Evolutionary conservation across 2,888 invertebrate genomes (phyloP).

Genomic region (Brassicogethes aeneus): DNA sequence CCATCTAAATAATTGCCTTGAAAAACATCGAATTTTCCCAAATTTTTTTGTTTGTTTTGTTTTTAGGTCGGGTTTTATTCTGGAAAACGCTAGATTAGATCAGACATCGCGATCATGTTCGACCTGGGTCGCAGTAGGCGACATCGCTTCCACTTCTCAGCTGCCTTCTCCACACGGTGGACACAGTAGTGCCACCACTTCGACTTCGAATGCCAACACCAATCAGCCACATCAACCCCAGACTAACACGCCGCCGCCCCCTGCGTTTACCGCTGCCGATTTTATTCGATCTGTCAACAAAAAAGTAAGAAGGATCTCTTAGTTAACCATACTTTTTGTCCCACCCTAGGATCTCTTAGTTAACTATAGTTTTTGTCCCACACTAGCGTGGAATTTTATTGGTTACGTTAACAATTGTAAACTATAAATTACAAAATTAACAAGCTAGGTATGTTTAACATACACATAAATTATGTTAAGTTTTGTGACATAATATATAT

Average conservation of each 20-base stretch:
- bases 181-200: constrained; percentile 28
- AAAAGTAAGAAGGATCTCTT: constrained; percentile 59
- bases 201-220: neutral
- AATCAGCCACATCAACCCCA: neutral
- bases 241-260: constrained; percentile 40
- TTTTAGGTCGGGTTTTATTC: constrained; percentile 37
- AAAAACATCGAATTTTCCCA: too few relatives aligned
- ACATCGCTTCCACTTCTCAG: constrained; percentile 65
- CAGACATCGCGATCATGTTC: constrained; percentile 63
- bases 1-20: too few relatives aligned
- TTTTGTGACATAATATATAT: too few relatives aligned
- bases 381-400: too few relatives aligned
- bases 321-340: too few relatives aligned
- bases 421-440: too few relatives aligned
- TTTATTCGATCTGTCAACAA: constrained; percentile 71
- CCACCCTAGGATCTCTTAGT: too few relatives aligned
- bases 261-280: constrained; percentile 55
- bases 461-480: too few relatives aligned
- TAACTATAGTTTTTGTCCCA: too few relatives aligned
- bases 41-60: too few relatives aligned
- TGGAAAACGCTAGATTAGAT: constrained; percentile 52
- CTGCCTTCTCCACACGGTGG: constrained; percentile 75
- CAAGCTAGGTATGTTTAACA: too few relatives aligned
- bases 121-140: constrained; percentile 81
- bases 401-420: too few relatives aligned